Percentiles rank a stretch among this genome's conserved stretches.
These are phyloP conservation scores for Xestia ashworthii DNA, from an alignment of 2,888 invertebrate species.

Conservation along the genomic window DNA sequence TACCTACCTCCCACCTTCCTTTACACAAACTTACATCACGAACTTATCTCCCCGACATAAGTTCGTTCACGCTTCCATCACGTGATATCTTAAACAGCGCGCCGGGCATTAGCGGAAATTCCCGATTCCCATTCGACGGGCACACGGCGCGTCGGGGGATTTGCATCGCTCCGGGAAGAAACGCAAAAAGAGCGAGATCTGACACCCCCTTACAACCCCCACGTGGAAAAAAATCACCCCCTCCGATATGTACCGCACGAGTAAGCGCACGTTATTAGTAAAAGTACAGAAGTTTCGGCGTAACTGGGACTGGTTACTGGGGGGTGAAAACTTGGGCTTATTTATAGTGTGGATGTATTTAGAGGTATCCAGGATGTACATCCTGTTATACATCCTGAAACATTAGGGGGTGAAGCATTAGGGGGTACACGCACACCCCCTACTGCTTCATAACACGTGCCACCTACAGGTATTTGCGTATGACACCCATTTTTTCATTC, in stretches of 20 bases:
- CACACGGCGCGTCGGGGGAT: slow-evolving; percentile 77
- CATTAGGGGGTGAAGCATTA: neutral
- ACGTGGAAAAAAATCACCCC: slow-evolving; percentile 62
- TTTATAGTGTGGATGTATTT: slow-evolving; percentile 6
- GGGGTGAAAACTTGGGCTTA: slow-evolving; percentile 29
- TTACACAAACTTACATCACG: neutral
- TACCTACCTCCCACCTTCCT: neutral
- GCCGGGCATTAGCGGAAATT: slow-evolving; percentile 80
- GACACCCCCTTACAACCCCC: slow-evolving; percentile 53
- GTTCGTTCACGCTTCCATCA: slow-evolving; percentile 50
- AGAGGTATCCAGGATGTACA: neutral
- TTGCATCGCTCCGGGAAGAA: slow-evolving; percentile 87
- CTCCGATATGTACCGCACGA: slow-evolving; percentile 63
- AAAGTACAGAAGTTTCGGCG: slow-evolving; percentile 52
- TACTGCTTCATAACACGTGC: neutral
- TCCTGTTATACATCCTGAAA: neutral
- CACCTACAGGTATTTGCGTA: neutral
- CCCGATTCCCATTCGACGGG: slow-evolving; percentile 80
- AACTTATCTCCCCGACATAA: slow-evolving; percentile 42
- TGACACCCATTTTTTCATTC: neutral
- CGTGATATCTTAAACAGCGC: slow-evolving; percentile 57
- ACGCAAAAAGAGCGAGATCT: slow-evolving; percentile 83
- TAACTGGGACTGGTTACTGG: slow-evolving; percentile 29
- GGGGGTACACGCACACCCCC: neutral
- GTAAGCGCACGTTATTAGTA: slow-evolving; percentile 62